phyloP scores from a whole-genome alignment of 30 jellyfish, hydroid and myxozoan species.

The Phacellophora camtschatica region DNA sequence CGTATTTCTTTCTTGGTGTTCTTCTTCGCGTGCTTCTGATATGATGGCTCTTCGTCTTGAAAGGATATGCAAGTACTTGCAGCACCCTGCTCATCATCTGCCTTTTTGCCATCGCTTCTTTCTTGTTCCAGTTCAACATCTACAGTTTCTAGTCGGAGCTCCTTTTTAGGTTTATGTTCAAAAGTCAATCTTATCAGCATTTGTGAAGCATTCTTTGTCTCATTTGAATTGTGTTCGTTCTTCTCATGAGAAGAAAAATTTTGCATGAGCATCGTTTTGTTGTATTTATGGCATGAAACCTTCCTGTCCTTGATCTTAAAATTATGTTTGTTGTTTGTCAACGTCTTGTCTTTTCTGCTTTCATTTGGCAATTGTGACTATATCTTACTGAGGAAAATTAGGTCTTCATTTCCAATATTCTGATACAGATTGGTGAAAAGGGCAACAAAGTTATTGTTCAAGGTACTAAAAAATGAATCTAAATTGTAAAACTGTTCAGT shows the following conservation, averaged over 20 bases:
- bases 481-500: neutral
- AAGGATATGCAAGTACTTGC: neutral
- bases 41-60: conserved; percentile 3
- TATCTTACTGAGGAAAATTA: too few species aligned
- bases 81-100: conserved; percentile 2
- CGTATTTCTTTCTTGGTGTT: neutral
- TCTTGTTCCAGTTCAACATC: neutral
- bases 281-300: conserved; percentile 1
- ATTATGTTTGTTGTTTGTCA: neutral
- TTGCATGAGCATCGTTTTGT: conserved; percentile 7
- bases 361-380: too few species aligned
- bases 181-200: conserved; percentile 4
- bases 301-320: conserved; percentile 12
- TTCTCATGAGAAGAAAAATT: neutral
- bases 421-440: too few species aligned
- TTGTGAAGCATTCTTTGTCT: conserved; percentile 21
- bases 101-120: neutral
- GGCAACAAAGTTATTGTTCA: too few species aligned
- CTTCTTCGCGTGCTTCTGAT: neutral
- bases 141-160: conserved; percentile 16
- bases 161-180: conserved; percentile 14
- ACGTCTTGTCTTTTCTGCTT: too few species aligned
- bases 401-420: too few species aligned
- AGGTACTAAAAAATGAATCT: too few species aligned
- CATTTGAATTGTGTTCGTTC: conserved; percentile 14